Percentiles rank a stretch among this genome's conserved stretches.
Evolutionary conservation across 92 coral and sea anemone genomes (phyloP).

Genomic region (Heteractis magnifica): DNA sequence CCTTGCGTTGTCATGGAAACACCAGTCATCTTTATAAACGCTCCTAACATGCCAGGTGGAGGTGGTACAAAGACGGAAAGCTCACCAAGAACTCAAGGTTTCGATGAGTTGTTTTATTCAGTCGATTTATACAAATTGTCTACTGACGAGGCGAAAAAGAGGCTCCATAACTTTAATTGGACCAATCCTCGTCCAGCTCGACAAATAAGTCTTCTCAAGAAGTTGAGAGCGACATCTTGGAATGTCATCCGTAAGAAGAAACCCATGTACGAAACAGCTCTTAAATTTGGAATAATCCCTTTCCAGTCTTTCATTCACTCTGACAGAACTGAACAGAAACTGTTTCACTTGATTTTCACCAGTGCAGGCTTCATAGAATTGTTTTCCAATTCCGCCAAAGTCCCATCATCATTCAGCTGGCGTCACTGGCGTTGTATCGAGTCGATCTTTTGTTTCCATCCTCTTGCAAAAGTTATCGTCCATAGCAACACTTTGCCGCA

Average conservation of each 20-base stretch:
- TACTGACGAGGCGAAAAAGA: constrained; percentile 12
- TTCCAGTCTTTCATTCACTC: background rate
- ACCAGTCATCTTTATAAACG: constrained; percentile 32
- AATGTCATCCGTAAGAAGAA: constrained; percentile 25
- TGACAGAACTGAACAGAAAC: background rate
- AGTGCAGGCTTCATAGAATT: background rate
- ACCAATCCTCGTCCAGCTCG: constrained; percentile 28
- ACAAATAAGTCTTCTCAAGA: constrained; percentile 24
- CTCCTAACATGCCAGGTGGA: constrained; percentile 18
- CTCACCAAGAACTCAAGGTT: constrained; percentile 8
- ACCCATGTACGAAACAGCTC: constrained; percentile 23
- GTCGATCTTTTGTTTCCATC: constrained; percentile 52
- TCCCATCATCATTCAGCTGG: constrained; percentile 23
- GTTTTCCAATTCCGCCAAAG: background rate
- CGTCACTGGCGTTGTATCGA: constrained; percentile 47
- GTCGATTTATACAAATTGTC: constrained; percentile 22
- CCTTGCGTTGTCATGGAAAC: constrained; percentile 22
- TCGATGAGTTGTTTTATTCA: constrained; percentile 20
- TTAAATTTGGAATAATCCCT: constrained; percentile 41
- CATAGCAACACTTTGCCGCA: constrained; percentile 45
- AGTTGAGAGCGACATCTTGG: constrained; percentile 44
- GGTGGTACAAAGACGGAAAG: background rate
- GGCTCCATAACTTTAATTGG: constrained; percentile 34
- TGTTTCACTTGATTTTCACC: constrained; percentile 47
- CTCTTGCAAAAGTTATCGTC: constrained; percentile 34